Evolutionary conservation across 2,888 invertebrate genomes (phyloP).

Genomic region (Omphaloscelis lunosa): DNA sequence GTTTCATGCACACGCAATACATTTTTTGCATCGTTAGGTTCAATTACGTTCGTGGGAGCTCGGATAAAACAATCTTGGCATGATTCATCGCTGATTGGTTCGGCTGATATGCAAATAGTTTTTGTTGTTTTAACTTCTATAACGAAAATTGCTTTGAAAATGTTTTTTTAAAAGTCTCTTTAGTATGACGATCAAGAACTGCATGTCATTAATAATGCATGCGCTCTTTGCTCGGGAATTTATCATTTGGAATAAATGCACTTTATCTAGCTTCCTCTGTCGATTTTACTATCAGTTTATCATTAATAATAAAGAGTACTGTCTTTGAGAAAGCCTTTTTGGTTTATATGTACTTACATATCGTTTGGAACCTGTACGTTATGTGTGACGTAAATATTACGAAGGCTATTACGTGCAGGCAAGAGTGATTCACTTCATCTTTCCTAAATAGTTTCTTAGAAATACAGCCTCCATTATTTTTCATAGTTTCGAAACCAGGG

Average conservation of each 20-base stretch:
- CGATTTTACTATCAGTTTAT: constrained; percentile 42
- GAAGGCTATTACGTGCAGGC: constrained; percentile 26
- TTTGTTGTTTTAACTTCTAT: constrained; percentile 8
- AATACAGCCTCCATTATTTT: constrained; percentile 22
- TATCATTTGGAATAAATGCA: constrained; percentile 36
- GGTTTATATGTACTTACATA: background rate
- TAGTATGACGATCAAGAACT: constrained; percentile 3
- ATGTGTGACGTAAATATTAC: constrained; percentile 21
- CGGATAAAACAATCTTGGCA: constrained; percentile 59
- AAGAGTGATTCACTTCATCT: constrained; percentile 21
- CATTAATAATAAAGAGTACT: constrained; percentile 32
- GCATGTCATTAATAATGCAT: constrained; percentile 37
- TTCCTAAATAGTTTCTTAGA: background rate
- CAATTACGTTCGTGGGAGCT: constrained; percentile 60
- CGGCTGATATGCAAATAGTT: constrained; percentile 39
- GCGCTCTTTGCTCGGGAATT: constrained; percentile 29
- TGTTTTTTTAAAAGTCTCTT: background rate
- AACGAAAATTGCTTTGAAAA: background rate
- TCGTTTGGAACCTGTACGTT: constrained; percentile 21
- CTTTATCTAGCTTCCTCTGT: constrained; percentile 33
- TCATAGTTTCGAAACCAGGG: background rate
- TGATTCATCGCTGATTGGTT: constrained; percentile 54
- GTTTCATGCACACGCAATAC: constrained; percentile 59
- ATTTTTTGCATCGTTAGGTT: constrained; percentile 57
- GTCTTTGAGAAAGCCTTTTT: constrained; percentile 25